These are phyloP conservation scores for Lordiphosa clarofinis DNA, from an alignment of 1,140 invertebrate genomes.

Conservation along the genomic window DNA sequence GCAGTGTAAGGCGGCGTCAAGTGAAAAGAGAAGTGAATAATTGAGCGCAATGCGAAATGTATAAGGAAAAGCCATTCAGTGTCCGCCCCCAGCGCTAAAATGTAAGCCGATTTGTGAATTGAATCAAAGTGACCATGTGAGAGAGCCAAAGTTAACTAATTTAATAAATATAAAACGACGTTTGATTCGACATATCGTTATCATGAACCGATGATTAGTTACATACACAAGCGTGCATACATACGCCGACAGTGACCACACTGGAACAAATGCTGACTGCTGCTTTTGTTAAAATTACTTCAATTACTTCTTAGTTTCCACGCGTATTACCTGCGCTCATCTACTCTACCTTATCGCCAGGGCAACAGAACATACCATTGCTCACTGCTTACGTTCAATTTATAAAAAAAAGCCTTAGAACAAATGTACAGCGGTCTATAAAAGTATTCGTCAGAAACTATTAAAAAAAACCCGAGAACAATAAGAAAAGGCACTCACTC, in stretches of 20 bases:
- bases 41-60: slow-evolving; percentile 24
- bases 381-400: slow-evolving; percentile 8
- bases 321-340: slow-evolving; percentile 29
- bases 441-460: too few species aligned
- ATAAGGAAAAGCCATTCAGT: slow-evolving; percentile 19
- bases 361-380: slow-evolving; percentile 1
- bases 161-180: slow-evolving; percentile 26
- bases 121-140: slow-evolving; percentile 23
- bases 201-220: slow-evolving; percentile 1
- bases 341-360: slow-evolving; percentile 5
- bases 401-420: not conserved
- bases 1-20: slow-evolving; percentile 4
- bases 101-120: slow-evolving; percentile 39
- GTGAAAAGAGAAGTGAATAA: slow-evolving; percentile 33
- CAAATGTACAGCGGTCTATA: too few species aligned
- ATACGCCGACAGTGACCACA: not conserved
- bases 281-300: too few species aligned
- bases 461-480: too few species aligned
- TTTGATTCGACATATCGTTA: slow-evolving; percentile 3
- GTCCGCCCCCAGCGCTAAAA: slow-evolving; percentile 20
- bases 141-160: slow-evolving; percentile 13
- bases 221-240: slow-evolving; percentile 6
- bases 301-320: slow-evolving; percentile 6
- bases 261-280: too few species aligned
- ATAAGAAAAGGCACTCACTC: too few species aligned